These are phyloP conservation scores for Phyllostomus discolor DNA, from an alignment of 2,113 vertebrate species.

Conservation along the genomic window DNA sequence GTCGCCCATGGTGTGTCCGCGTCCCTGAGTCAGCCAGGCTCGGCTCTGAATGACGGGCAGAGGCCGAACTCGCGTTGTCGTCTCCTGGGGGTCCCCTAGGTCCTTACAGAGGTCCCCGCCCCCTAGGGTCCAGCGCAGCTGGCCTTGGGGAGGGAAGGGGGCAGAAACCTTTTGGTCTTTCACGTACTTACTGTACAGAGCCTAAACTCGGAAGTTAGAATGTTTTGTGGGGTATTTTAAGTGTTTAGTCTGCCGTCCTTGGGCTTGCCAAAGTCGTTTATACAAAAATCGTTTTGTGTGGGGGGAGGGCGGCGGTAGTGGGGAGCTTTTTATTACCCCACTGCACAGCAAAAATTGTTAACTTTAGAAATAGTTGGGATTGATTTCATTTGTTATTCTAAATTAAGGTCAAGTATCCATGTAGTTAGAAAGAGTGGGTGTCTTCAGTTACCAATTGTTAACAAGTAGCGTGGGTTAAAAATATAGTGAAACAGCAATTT, in stretches of 20 bases:
- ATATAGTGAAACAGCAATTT: not conserved
- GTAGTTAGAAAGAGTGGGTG: constrained; percentile 14
- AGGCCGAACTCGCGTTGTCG: not conserved
- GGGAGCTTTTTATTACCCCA: not conserved
- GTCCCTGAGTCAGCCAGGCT: not conserved
- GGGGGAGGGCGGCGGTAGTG: rapidly evolving
- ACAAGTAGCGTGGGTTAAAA: not conserved
- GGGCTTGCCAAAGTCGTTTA: not conserved
- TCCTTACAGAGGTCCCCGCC: not conserved
- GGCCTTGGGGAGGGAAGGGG: not conserved
- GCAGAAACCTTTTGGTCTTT: not conserved
- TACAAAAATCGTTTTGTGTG: not conserved
- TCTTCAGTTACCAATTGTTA: constrained; percentile 12
- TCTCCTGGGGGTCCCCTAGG: not conserved
- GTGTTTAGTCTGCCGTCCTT: not conserved
- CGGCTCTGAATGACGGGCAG: not conserved
- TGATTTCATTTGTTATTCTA: not conserved
- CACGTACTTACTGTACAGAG: not conserved
- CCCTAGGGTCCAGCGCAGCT: not conserved
- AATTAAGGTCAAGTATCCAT: not conserved
- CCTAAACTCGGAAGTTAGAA: not conserved
- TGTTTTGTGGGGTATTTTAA: not conserved
- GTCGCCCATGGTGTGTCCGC: not conserved
- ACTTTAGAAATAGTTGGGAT: not conserved
- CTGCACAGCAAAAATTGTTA: not conserved